A percentile compares a stretch with the other conserved stretches of the same genome.
These are phyloP conservation scores for Anguilla rostrata DNA, from an alignment of 2,113 vertebrate species.

Conservation along the genomic window DNA sequence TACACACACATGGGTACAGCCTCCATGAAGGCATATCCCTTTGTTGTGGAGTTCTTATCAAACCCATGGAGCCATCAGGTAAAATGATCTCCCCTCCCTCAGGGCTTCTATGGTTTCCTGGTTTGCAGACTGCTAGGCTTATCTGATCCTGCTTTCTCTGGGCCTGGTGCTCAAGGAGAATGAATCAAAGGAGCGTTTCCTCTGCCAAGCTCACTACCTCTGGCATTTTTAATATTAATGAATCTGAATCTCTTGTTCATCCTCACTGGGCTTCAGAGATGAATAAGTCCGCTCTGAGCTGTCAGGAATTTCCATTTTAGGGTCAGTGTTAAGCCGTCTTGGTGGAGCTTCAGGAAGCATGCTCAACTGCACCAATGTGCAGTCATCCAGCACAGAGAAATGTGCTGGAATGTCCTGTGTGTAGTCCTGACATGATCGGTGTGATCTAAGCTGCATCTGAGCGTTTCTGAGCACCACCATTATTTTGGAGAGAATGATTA, in stretches of 20 bases:
- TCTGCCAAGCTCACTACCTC: not conserved
- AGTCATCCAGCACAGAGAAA: not conserved
- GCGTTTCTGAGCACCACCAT: not conserved
- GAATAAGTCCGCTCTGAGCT: not conserved
- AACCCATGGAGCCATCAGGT: conserved; percentile 1
- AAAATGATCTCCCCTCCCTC: conserved; percentile 21
- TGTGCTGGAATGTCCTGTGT: not conserved
- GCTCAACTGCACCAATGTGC: not conserved
- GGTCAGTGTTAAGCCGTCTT: not conserved
- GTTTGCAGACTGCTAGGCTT: conserved; percentile 18
- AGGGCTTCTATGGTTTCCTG: conserved; percentile 17
- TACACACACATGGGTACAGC: conserved; percentile 17
- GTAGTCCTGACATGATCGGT: not conserved
- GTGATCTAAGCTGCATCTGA: not conserved
- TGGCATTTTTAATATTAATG: conserved; percentile 42
- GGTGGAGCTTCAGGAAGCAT: not conserved
- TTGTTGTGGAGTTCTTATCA: conserved; percentile 42
- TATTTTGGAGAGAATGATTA: not conserved
- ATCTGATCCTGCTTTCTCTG: conserved; percentile 34
- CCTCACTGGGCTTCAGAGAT: not conserved
- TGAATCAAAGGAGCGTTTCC: conserved; percentile 18
- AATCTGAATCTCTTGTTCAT: not conserved
- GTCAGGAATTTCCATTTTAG: not conserved
- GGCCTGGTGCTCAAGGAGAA: conserved; percentile 1
- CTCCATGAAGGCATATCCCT: conserved; percentile 30